Evolutionary conservation across 2,888 invertebrate genomes (phyloP), one percentile per base, ranked within the genome.

Genomic region (Bhutanitis thaidina): DNA sequence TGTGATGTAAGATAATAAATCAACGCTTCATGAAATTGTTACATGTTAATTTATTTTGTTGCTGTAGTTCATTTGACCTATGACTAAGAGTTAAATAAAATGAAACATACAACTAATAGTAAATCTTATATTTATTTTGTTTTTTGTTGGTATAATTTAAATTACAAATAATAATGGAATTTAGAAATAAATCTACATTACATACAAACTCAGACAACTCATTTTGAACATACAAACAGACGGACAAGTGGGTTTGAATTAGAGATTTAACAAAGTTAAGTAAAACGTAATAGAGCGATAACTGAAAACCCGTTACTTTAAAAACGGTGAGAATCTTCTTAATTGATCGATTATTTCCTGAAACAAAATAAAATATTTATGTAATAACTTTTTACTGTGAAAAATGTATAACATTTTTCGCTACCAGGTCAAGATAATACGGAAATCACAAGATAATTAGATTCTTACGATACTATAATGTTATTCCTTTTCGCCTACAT

Each of bases 51-150:
- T 58, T 65, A 61, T 60, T 62, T 55, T 62, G 59, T 57, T 53
- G 52, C 49, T 53, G 58, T 69, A 67, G 67, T 67, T 66, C 60
- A 63, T 67, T 64, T 58, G 64, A 67, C 55, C 56, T 59, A 57
- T 56, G 46, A 57, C 49, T 52, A 54, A 55, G 46, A 47, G 45
- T 45, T 40, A 53, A 85, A 84, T 77, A 43, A 53, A 85, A 84
- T 77, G 66, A 86, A 84, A 85, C 74, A 67, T 65, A 63, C 66
- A 61, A 70, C 72, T 74, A 72, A 73, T 52, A 47, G 39, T 74
- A 84, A 83, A 69, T 61, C 82, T 85, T 86, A 83, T 57, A 72
- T 84, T 86, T 85, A 84, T 79, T 83, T 79, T 61, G 62, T 46
- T 52, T 46, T 51, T 62, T 79, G 55, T 65, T 74, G 64, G 69